Conservation (phyloP, 1,140 invertebrate species). For the Anastrepha ludens region DNA sequence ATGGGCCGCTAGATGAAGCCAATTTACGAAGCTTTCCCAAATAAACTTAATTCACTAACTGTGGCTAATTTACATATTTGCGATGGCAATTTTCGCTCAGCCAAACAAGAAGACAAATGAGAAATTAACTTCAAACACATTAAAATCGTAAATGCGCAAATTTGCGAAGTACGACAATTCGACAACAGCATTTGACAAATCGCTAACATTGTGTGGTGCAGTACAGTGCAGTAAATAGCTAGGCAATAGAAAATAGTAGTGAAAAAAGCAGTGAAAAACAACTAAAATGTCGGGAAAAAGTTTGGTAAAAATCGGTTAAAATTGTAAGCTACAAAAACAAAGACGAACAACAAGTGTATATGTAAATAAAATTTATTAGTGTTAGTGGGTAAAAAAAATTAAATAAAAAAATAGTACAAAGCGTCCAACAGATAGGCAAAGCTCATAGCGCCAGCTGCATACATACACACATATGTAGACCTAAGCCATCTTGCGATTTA, state of each 20-base stretch:
- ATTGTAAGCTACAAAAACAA: background rate
- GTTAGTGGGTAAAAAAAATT: background rate
- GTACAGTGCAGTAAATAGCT: background rate
- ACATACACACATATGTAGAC: background rate
- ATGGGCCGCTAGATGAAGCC: background rate
- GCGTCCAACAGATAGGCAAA: background rate
- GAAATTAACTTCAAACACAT: constrained; percentile 45
- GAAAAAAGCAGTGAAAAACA: background rate
- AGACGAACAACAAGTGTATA: background rate
- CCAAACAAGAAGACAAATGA: constrained; percentile 33
- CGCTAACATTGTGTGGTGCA: background rate
- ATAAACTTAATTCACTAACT: constrained; percentile 9
- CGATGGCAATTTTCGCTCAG: background rate
- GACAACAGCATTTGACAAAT: constrained; percentile 40
- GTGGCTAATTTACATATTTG: constrained; percentile 42
- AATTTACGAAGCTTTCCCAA: background rate
- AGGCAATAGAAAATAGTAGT: background rate
- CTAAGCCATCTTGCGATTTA: background rate
- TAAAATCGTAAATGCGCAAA: constrained; percentile 45
- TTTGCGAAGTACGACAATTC: constrained; percentile 24
- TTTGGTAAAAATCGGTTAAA: background rate
- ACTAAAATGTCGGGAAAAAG: background rate
- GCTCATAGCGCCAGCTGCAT: background rate
- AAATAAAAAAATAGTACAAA: background rate
- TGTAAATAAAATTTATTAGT: background rate